Evolutionary conservation across 1,140 invertebrate genomes (phyloP), one percentile per base, ranked within the genome.

Genomic region (Sycobia sp.): DNA sequence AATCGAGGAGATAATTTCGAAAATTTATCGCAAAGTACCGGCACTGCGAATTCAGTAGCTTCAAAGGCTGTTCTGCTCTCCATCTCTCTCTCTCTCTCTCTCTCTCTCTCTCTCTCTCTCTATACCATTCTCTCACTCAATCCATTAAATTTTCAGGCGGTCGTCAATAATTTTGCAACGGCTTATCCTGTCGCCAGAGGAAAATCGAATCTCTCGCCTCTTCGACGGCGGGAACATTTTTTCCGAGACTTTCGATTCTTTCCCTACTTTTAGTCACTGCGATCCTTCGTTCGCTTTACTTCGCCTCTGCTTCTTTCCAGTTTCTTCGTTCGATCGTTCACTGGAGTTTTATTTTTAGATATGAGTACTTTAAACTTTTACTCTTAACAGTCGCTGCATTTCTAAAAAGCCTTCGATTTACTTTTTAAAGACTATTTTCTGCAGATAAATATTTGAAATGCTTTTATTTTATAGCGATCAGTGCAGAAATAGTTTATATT

Each of bases 91-190:
- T 32, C 29, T 8, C 18, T 44, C 22, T 23, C 65, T 59, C 61
- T 54, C 64, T 64, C 50, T 53, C 59, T 59, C 54, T 38, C 61
- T 57, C 53, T 65, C 64, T 60, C n/a, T 56, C 67, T 67, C 62
- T 54, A 39, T 32, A 7, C 29, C 29, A 32, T 39, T 32, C n/a
- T n/a, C n/a, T n/a, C n/a, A n/a, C n/a, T n/a, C n/a, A n/a, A 65
- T 66, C 65, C 62, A 67, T 70, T 68, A 72, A 72, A 70, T 67
- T 70, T 69, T 67, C 67, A 70, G 65, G 64, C 64, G 67, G 67
- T 73, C 67, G 68, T 73, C 69, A 73, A 70, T 72, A 72, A 70
- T 72, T 70, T 70, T 65, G 60, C 67, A 64, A 65, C 55, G 65
- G 66, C 71, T 70, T 72, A 71, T 71, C 69, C 67, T 56, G 65